Evolutionary conservation across 2,797 vertebrate species (phyloP), one percentile per base, ranked within the genome.

Genomic region (Tolypeutes matacus): DNA sequence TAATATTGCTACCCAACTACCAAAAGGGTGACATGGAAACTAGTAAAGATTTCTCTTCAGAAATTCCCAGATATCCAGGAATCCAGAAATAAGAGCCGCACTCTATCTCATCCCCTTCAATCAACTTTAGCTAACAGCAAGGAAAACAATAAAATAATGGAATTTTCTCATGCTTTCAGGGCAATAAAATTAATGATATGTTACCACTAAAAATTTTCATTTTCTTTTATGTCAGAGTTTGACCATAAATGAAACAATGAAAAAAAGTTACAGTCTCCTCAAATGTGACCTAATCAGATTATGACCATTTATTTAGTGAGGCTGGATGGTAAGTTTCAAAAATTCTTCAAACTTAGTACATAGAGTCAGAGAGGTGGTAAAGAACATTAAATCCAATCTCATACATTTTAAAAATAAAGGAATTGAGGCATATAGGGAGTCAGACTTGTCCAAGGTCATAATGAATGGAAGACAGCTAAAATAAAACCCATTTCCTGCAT

Each of bases 151-250:
- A 95, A 96, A 97, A 94, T 97, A 95, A 93, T 36, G 96, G 29
- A 97, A 95, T 93, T 76, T 97, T 97, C 58, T 87, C 31, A 80
- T 91, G 51, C 31, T 67, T 90, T 93, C 65, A 93, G 70, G 51
- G 85, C 64, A 97, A 70, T 94, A 96, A 98, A 97, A 70, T 96
- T 95, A 97, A 95, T 20, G 15, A 93, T 93, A 89, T 81, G 51
- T 91, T 96, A 51, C 78, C 92, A 94, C 76, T 95, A 86, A 95
- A 39, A 97, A 91, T 64, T 60, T 95, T 96, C 67, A 84, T 82
- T 94, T 93, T 82, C 93, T 96, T 94, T 97, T 91, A 96, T 96
- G 91, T 95, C 73, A 94, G 15, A 15, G 0, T 67, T 97, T 86
- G 82, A 60, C 80, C 92, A 94, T 65, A 92, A 89, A 97, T 95